Conservation (phyloP, 2,888 invertebrate species). For the Onthophagus sagittarius region DNA sequence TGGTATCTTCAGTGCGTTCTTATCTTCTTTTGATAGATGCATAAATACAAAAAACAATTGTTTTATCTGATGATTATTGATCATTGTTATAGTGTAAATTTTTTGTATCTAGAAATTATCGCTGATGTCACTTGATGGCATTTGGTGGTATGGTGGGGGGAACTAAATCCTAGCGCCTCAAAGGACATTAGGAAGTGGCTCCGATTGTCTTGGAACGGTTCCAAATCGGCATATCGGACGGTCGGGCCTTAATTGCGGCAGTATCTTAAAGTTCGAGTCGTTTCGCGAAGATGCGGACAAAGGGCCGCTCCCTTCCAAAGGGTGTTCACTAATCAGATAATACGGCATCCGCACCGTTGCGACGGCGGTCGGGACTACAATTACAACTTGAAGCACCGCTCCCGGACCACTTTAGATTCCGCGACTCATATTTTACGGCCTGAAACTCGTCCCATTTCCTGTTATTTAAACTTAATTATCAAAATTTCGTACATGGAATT, state of each 20-base stretch:
- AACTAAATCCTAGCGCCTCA: slow-evolving; percentile 2
- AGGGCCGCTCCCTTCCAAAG: neutral
- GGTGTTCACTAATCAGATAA: slow-evolving; percentile 6
- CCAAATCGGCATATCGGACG: slow-evolving; percentile 29
- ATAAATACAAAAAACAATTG: too few relatives aligned
- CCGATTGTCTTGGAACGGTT: slow-evolving; percentile 28
- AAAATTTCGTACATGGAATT: neutral
- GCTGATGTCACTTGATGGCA: neutral
- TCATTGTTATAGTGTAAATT: neutral
- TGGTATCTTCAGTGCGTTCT: too few relatives aligned
- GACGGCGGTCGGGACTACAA: neutral
- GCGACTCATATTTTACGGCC: neutral
- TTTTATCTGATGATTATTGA: too few relatives aligned
- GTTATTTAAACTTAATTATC: neutral
- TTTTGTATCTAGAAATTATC: neutral
- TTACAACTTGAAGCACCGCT: neutral
- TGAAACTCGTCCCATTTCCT: neutral
- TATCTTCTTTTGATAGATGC: too few relatives aligned
- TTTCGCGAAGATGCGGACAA: slow-evolving; percentile 12
- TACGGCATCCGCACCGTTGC: neutral
- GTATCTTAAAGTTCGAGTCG: slow-evolving; percentile 25
- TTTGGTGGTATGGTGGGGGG: neutral
- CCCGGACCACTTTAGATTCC: neutral
- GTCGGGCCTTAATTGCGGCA: slow-evolving; percentile 30
- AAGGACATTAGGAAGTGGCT: slow-evolving; percentile 18